These are phyloP conservation scores for Orchesella flavescens DNA, from an alignment of 2,888 invertebrate genomes.

Conservation along the genomic window DNA sequence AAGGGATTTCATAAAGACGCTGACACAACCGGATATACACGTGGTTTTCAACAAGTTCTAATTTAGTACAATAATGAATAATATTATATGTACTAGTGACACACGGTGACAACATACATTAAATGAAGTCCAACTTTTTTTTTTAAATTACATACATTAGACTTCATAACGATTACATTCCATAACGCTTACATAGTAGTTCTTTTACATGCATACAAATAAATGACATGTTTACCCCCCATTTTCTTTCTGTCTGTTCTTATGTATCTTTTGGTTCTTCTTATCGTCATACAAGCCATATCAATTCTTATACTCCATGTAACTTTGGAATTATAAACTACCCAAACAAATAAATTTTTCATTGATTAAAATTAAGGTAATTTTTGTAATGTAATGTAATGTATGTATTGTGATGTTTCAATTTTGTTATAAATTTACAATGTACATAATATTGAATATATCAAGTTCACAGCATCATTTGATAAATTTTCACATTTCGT, in stretches of 20 bases:
- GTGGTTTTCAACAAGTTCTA: constrained; percentile 15
- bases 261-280: background rate
- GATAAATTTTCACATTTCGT: background rate
- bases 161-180: background rate
- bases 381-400: background rate
- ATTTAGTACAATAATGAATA: no score
- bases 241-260: background rate
- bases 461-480: constrained; percentile 6
- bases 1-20: constrained; percentile 20
- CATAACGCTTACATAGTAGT: background rate
- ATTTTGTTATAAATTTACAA: constrained; percentile 6
- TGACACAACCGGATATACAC: constrained; percentile 28
- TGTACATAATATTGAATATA: no score
- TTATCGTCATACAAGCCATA: no score
- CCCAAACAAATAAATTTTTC: background rate
- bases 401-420: background rate
- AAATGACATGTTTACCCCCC: no score
- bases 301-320: background rate
- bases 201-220: background rate
- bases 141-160: background rate
- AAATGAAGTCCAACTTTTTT: no score
- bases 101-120: no score
- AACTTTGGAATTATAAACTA: background rate
- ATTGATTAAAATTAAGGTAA: background rate
- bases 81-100: no score